A percentile compares a stretch with the other conserved stretches of the same genome.
Conservation (phyloP, 2,113 vertebrate genomes). For the Podilymbus podiceps region DNA sequence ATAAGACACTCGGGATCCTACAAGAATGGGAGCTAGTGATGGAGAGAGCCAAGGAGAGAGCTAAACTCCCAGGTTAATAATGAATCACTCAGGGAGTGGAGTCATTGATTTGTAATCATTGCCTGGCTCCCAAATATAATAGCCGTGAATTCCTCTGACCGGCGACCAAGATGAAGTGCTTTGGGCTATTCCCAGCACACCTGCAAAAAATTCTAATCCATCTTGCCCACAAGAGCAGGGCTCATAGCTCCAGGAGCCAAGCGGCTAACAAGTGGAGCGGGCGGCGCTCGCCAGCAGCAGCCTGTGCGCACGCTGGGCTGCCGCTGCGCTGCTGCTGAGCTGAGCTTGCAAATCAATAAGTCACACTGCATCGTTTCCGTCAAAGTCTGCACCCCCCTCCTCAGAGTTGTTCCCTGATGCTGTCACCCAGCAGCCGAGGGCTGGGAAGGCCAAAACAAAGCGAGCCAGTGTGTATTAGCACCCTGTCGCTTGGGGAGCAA, state of each 20-base stretch:
- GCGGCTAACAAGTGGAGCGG: neutral
- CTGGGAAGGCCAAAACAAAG: neutral
- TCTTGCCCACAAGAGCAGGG: neutral
- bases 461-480: fast-evolving
- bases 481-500: neutral
- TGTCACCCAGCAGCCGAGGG: neutral
- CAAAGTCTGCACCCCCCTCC: neutral
- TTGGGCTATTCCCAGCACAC: neutral
- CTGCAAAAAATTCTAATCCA: neutral
- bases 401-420: neutral
- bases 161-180: neutral
- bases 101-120: conserved; percentile 28
- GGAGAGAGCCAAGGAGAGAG: neutral
- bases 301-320: neutral
- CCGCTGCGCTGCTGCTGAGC: neutral
- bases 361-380: neutral
- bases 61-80: neutral
- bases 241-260: neutral
- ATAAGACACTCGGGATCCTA: neutral
- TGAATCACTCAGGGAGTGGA: neutral
- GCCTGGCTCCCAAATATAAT: neutral
- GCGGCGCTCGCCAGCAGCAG: neutral
- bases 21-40: neutral
- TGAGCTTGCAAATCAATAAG: neutral
- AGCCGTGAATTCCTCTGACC: conserved; percentile 9